Evolutionary conservation across 2,888 invertebrate species (phyloP), one percentile per base, ranked within the genome.

Genomic region (Polydrusus pterygomalis): DNA sequence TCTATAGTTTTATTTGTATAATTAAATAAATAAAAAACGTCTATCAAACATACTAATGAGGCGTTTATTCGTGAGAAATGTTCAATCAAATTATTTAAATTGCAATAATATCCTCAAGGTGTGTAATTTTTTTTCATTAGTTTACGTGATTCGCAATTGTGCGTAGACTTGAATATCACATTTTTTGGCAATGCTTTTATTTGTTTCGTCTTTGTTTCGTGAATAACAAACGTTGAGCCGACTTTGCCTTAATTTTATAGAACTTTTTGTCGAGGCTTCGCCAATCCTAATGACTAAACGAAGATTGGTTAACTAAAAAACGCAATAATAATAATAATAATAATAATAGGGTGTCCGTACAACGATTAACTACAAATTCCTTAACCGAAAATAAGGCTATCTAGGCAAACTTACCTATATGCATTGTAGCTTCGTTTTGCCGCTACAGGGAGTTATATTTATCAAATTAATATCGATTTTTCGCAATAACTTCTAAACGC

Each of bases 191-290:
- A 58, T 38, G 17, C 38, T 17, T 0, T 38, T 38, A 58, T 58
- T 58, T 25, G 1, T 38, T 17, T 17, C 58, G n/a, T n/a, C 6
- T 58, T 38, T 38, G 58, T 58, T 58, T 9, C 25, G 15, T 38
- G 15, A 38, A 38, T 58, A 38, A 58, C 38, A 38, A 58, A 17
- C 0, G 7, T 58, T 58, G 0, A 15, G 58, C 58, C 58, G 58
- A 38, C 6, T 58, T 58, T 34, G 58, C 58, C 58, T 58, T 58
- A 58, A 15, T 38, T 56, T 58, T 58, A 25, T 11, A 58, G 38
- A 17, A 34, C 7, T 13, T 2, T 54, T 54, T 8, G 18, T 54
- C 25, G 7, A n/a, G 54, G 18, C 51, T 17, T 1, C 20, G 20
- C 17, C 11, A 15, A 18, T 51, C 47, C 17, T 9, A 51, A 20